A percentile compares a stretch with the other conserved stretches of the same genome.
Conservation (phyloP, 2,113 vertebrate genomes). For the Pogonocichla stellata region DNA sequence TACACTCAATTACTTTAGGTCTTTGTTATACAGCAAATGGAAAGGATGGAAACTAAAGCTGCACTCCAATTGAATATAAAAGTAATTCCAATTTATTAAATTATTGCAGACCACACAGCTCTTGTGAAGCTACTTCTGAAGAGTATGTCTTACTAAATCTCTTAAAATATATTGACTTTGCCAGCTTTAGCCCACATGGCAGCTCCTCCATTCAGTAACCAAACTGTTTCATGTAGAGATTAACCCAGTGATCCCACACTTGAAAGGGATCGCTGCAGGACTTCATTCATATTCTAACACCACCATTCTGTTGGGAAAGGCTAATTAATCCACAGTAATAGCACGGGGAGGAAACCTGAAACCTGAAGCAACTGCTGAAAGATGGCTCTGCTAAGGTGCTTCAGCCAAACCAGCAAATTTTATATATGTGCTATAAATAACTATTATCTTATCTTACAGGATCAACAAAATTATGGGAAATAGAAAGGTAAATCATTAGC, state of each 20-base stretch:
- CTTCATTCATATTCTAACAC: conserved; percentile 68
- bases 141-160: conserved; percentile 67
- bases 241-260: conserved; percentile 70
- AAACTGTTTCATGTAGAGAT: conserved; percentile 71
- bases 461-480: background rate
- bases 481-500: background rate
- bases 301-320: conserved; percentile 44
- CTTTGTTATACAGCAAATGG: conserved; percentile 59
- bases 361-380: conserved; percentile 24
- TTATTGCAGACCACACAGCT: conserved; percentile 64
- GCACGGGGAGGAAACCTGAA: conserved; percentile 21
- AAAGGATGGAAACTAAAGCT: conserved; percentile 47
- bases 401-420: background rate
- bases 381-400: background rate
- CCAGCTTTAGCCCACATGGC: conserved; percentile 56
- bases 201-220: conserved; percentile 57
- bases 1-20: conserved; percentile 6
- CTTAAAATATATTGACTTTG: conserved; percentile 71
- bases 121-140: conserved; percentile 58
- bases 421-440: background rate
- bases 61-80: conserved; percentile 68
- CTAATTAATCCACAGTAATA: conserved; percentile 62
- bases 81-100: conserved; percentile 64
- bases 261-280: conserved; percentile 68
- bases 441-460: background rate